Evolutionary conservation across 2,113 vertebrate species (phyloP), one percentile per base, ranked within the genome.

Genomic region (Myodes glareolus): DNA sequence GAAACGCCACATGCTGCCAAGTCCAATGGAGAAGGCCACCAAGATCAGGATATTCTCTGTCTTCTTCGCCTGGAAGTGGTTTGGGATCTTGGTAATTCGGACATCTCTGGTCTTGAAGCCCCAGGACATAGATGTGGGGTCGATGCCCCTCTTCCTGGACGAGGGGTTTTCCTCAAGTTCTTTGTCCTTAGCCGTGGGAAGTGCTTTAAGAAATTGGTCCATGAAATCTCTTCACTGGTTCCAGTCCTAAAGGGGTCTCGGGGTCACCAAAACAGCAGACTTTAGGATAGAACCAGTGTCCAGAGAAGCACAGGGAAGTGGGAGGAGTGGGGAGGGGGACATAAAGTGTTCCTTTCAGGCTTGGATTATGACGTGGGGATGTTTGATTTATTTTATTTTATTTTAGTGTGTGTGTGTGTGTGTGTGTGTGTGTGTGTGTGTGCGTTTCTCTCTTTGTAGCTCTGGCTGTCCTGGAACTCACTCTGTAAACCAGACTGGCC

Each of bases 1-100:
- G 97, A 99, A 99, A 23, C 99, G 98, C 99, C 99, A 99, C 65
- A 99, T 98, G 16, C 99, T 99, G 12, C 99, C 99, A 0, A 99
- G 98, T 2, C 99, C 99, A 0, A 99, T 98, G 17, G 99, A 99
- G 98, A 99, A 99, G 72, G 99, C 99, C 58, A 99, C 98, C 93
- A 99, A 99, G 25, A 98, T 98, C 33, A 99, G 95, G 87, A 99
- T 98, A 61, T 98, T 99, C 95, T 99, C 98, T 0, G 98, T 87
- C 88, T 98, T 75, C 55, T 50, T 94, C 0, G 7, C 19, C 29
- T 58, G 47, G 45, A 92, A 8, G 88, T 84, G 61, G 52, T n/a
- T 91, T 2, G 61, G 75, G 68, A 70, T 70, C 55, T 36, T 90
- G 50, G 27, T 16, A 0, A 78, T 27, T 19, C 13, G 52, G 2